Conservation (phyloP, 2,888 invertebrate genomes). For the Galerucella nymphaeae region DNA sequence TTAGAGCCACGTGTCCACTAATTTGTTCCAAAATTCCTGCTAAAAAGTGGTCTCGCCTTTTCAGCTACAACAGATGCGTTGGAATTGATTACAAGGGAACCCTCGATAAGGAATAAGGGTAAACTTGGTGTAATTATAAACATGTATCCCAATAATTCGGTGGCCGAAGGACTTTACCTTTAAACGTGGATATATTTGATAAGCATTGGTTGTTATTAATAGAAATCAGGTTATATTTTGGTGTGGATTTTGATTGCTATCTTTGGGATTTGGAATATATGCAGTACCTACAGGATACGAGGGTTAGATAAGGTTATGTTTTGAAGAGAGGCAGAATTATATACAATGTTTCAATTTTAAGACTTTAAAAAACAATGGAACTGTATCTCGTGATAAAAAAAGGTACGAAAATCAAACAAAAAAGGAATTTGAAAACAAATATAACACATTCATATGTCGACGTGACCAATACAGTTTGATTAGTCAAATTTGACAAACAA, state of each 20-base stretch:
- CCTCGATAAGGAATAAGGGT: slow-evolving; percentile 19
- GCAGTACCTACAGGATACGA: too few relatives aligned
- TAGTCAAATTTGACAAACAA: too few relatives aligned
- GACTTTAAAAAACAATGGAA: too few relatives aligned
- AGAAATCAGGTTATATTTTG: background rate
- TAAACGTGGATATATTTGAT: background rate
- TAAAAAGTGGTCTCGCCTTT: slow-evolving; percentile 30
- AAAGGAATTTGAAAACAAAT: too few relatives aligned
- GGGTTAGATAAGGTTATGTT: too few relatives aligned
- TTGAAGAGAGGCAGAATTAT: too few relatives aligned
- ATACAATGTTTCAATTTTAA: too few relatives aligned
- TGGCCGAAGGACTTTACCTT: slow-evolving; percentile 1
- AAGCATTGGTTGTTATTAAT: slow-evolving; percentile 1
- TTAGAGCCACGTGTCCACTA: slow-evolving; percentile 25
- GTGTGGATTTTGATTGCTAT: background rate
- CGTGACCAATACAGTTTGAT: too few relatives aligned
- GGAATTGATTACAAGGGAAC: slow-evolving; percentile 37
- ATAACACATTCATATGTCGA: too few relatives aligned
- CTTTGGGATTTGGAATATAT: too few relatives aligned
- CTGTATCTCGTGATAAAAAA: too few relatives aligned
- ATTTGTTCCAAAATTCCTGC: slow-evolving; percentile 21
- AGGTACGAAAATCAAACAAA: too few relatives aligned
- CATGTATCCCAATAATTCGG: slow-evolving; percentile 7
- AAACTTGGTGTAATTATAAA: slow-evolving; percentile 1
- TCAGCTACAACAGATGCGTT: slow-evolving; percentile 35